Base-by-base conservation (phyloP, 2,113 vertebrate genomes). In the Equus przewalskii region DNA sequence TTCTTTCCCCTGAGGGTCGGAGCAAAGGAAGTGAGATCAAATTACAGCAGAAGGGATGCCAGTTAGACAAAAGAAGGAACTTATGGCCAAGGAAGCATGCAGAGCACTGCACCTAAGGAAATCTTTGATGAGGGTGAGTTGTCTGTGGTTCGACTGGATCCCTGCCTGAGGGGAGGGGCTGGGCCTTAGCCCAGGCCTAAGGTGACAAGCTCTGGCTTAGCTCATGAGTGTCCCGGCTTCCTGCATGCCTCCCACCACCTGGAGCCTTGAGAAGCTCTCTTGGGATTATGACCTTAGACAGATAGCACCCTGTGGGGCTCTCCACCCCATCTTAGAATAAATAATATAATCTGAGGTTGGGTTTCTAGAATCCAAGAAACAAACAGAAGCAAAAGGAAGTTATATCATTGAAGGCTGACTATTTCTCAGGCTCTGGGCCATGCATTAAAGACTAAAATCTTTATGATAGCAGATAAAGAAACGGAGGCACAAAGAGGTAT, bases 11-110 rank as follows among this genome's bases (percentile, higher is more conserved):
- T 87, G 73, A 72, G 94, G 65, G 88, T 76, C 94, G 28, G 82
- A 96, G 85, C 78, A 97, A 89, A 98, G 94, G 96, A 98, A 96
- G 86, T 91, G 81, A 97, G 96, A 96, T 97, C 96, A 97, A 93
- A 85, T 89, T 82, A 79, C 86, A 95, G 89, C n/a, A 95, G 72
- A 97, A 96, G 75, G 73, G 96, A 93, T 65, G 46, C 46, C 96
- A 97, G 72, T 89, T 85, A 94, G 96, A 94, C 85, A 96, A 95
- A 96, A 97, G 97, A 70, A 81, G n/a, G 86, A 88, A 70, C 72
- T 58, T 28, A 36, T 79, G 81, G 91, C 94, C 89, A 93, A 85
- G 62, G n/a, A 95, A 79, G 72, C 24, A 30, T n/a, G 12, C 10
- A 15, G 65, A 82, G 26, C 5, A 19, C 86, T 18, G 24, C 26